A percentile compares a stretch with the other conserved stretches of the same genome.
phyloP scores from a whole-genome alignment of 2,113 vertebrate species.

The Poeciliopsis retropinna region DNA sequence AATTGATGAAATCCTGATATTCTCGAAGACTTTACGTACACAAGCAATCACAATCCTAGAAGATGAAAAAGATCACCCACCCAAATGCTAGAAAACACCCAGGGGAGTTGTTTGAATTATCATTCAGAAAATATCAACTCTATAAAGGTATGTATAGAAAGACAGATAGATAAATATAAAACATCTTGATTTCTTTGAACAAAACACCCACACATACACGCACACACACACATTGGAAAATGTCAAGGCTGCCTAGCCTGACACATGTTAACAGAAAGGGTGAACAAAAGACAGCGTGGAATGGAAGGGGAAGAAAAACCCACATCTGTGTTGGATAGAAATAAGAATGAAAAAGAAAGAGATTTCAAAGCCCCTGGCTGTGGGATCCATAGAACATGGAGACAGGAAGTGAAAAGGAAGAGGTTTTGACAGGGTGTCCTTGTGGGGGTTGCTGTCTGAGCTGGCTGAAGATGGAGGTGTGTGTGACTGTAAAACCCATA shows the following conservation, averaged over 20 bases:
- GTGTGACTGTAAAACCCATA: constrained; percentile 60
- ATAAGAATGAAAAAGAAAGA: constrained; percentile 61
- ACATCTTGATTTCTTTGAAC: constrained; percentile 53
- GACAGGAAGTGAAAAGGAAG: constrained; percentile 79
- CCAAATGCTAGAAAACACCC: background rate
- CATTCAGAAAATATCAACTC: constrained; percentile 42
- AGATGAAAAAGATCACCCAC: constrained; percentile 5
- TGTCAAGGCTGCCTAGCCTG: constrained; percentile 74
- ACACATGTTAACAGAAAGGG: constrained; percentile 69
- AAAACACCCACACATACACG: constrained; percentile 26
- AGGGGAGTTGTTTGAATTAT: constrained; percentile 15
- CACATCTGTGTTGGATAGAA: constrained; percentile 69
- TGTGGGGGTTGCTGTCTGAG: constrained; percentile 75
- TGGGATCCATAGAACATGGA: constrained; percentile 68
- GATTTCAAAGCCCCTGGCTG: constrained; percentile 70
- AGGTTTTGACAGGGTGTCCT: constrained; percentile 82
- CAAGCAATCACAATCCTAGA: constrained; percentile 23
- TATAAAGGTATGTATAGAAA: constrained; percentile 23
- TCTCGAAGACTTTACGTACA: constrained; percentile 20
- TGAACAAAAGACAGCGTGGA: constrained; percentile 71
- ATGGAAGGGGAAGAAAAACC: constrained; percentile 61
- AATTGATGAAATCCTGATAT: constrained; percentile 34
- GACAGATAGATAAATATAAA: constrained; percentile 48
- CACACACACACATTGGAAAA: constrained; percentile 53
- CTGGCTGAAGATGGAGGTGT: constrained; percentile 67